Evolutionary conservation across 2,797 vertebrate species (phyloP), one percentile per base, ranked within the genome.

Genomic region (Poeciliopsis presidionis): DNA sequence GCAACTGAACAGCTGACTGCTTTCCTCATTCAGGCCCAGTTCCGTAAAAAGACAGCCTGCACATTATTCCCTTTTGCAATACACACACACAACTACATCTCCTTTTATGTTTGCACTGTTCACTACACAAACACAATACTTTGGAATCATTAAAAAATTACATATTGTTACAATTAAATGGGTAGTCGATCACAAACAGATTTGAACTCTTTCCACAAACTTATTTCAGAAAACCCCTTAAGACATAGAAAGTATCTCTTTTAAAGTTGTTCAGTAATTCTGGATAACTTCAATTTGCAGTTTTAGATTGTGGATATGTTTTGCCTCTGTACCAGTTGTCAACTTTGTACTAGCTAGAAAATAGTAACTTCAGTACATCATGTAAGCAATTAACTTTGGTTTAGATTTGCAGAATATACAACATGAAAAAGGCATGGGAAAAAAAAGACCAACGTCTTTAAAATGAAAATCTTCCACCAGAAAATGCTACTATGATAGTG

Each of bases 1-100:
- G 94, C 94, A 94, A 55, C 43, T 79, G 88, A 90, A 82, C 92
- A 93, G 93, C 91, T 88, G 89, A 94, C 92, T 87, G 83, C 73
- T 89, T 90, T 90, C 87, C 90, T 89, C 85, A 86, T 79, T 74
- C 89, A 87, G 77, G 36, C 84, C 76, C 65, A 75, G 78, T 80
- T 87, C 74, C 78, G 73, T 75, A 59, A 87, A 81, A 79, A 59
- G 67, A 49, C 74, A 55, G 72, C 72, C 77, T 75, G 69, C 46
- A 43, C 30, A 45, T 65, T 83, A 90, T 85, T 77, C 78, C 84
- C 70, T 79, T 77, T 4, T 79, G 75, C 11, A 72, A 81, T 0
- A 18, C 28, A 80, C 30, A 51, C 65, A 55, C 55, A 55, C 16
- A 77, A 73, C 53, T n/a, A 71, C 22, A 39, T 49, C 18, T 33